Base-by-base conservation (phyloP, 2,113 vertebrate species). In the Petrocephalus microphthalmus region DNA sequence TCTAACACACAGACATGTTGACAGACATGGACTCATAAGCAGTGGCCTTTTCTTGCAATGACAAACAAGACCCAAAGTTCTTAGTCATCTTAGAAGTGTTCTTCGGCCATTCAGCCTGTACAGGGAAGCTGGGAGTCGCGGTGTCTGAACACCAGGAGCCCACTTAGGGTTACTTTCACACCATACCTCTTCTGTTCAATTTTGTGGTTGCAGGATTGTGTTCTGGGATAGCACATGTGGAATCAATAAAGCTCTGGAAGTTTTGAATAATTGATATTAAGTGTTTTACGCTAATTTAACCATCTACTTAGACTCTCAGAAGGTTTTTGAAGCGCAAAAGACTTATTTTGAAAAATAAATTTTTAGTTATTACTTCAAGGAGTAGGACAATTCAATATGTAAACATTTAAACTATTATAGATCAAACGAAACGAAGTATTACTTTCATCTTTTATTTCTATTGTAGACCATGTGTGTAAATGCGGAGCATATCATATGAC, bases 191-290 rank as follows among this genome's bases (percentile, higher is more conserved):
- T 90, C 91, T 93, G 91, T 89, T 91, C 7, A 78, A 89, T 87
- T 90, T 92, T 92, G 92, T 92, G 92, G 89, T 82, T 85, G 88
- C 83, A 84, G 90, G 84, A 90, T 87, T 84, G 89, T 84, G 89
- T 87, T 92, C 84, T 89, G 90, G 89, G 93, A 89, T 52, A 91
- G 88, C 88, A 91, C 90, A 90, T 87, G 88, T 89, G 20, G 86
- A 89, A 92, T 91, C 91, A 95, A 94, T 95, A 95, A 95, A 95
- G 90, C 89, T 93, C 92, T 93, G 92, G 91, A 94, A 91, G 89
- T 93, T 94, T 94, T 94, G 89, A 94, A 60, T 89, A 86, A 42
- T 88, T 78, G 2, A 88, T 81, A 74, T 81, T 71, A 87, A 78
- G 47, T 49, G 45, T 84, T 84, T 71, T 8, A 11, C 13, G 19